phyloP scores from a whole-genome alignment of 1,140 invertebrate species.

The Drosophila suzukii region DNA sequence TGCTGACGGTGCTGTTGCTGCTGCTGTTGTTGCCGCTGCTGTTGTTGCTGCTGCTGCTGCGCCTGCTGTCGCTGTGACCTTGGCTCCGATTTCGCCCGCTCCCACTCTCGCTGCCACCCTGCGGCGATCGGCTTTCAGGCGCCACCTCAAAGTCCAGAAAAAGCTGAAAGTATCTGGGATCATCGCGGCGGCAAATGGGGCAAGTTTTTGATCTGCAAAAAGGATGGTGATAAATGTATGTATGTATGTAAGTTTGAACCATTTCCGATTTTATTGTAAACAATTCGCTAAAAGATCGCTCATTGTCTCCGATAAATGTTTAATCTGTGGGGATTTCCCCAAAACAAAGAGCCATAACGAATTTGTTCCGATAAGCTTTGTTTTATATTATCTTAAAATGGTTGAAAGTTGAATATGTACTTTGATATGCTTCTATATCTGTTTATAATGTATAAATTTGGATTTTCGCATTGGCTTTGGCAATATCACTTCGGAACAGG shows the following conservation, averaged over 20 bases:
- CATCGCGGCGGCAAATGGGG: constrained; percentile 50
- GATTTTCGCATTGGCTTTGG: too few species aligned
- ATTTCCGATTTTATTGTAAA: neutral
- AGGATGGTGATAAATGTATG: neutral
- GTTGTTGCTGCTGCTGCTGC: neutral
- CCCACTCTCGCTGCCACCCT: neutral
- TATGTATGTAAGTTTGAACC: neutral
- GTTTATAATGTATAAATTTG: too few species aligned
- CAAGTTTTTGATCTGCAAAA: constrained; percentile 51
- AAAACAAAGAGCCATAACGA: neutral
- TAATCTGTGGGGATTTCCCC: too few species aligned
- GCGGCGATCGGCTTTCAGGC: too few species aligned
- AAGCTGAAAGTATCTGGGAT: constrained; percentile 41
- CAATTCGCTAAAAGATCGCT: neutral
- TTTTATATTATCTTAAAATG: neutral
- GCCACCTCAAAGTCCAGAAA: constrained; percentile 54
- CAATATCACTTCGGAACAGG: neutral
- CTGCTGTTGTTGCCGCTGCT: constrained; percentile 1
- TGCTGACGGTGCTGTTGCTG: neutral
- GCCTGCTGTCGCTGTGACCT: constrained; percentile 6
- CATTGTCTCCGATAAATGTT: too few species aligned
- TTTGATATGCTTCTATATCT: too few species aligned
- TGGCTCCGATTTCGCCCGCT: constrained; percentile 11
- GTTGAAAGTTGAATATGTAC: too few species aligned
- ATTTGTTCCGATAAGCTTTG: neutral